Evolutionary conservation across 2,113 vertebrate species (phyloP).

Genomic region (Aspiorhynchus laticeps): DNA sequence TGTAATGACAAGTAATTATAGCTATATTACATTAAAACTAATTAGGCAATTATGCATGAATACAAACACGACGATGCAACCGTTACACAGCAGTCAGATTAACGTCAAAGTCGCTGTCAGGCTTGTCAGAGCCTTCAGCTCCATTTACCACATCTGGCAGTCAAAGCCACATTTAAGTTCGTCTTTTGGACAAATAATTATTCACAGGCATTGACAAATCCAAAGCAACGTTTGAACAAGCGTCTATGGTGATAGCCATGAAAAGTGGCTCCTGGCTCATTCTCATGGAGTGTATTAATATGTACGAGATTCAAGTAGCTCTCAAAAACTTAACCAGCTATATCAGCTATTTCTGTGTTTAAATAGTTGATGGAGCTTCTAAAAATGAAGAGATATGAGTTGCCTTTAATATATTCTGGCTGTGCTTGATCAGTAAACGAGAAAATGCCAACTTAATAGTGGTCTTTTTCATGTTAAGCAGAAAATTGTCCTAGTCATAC

Average conservation of each 20-base stretch:
- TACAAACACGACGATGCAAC: neutral
- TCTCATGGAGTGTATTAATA: constrained; percentile 5
- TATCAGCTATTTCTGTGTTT: constrained; percentile 19
- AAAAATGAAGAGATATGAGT: neutral
- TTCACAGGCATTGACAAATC: constrained; percentile 38
- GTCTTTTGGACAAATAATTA: constrained; percentile 45
- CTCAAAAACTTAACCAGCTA: neutral
- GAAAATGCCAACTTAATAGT: neutral
- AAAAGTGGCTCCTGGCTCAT: constrained; percentile 15
- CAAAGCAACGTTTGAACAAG: constrained; percentile 27
- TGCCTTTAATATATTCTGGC: constrained; percentile 6
- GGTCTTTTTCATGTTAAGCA: neutral
- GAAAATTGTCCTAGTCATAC: neutral
- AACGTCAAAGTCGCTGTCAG: constrained; percentile 32
- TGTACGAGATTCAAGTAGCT: constrained; percentile 14
- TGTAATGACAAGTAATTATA: constrained; percentile 45
- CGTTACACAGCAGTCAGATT: constrained; percentile 35
- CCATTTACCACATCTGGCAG: constrained; percentile 35
- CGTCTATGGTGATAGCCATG: constrained; percentile 14
- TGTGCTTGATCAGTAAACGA: neutral
- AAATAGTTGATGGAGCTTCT: constrained; percentile 15
- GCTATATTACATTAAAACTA: constrained; percentile 25
- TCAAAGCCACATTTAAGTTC: constrained; percentile 32
- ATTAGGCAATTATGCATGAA: constrained; percentile 23
- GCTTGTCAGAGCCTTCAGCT: constrained; percentile 40